Conservation (phyloP, 2,888 invertebrate genomes). For the Steinernema carpocapsae region DNA sequence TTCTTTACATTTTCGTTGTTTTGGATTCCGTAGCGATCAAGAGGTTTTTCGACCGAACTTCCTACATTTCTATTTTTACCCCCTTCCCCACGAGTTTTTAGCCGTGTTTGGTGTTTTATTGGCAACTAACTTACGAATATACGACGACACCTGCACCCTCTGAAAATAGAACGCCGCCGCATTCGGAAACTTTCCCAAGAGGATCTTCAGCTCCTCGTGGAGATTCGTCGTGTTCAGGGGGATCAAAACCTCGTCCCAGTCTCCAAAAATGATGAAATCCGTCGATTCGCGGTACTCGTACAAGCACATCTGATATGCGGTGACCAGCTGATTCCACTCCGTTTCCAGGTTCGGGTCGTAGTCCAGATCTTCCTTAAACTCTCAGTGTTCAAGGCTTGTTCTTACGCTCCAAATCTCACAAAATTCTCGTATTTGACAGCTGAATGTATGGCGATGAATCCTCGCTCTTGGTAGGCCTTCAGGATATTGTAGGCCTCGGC, state of each 20-base stretch:
- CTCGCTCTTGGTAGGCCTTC: conserved; percentile 30
- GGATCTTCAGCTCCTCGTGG: background rate
- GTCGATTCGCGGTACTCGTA: conserved; percentile 37
- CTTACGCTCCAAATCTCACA: background rate
- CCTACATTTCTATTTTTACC: too few species aligned
- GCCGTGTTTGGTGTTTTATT: too few species aligned
- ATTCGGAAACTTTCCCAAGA: background rate
- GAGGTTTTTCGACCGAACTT: too few species aligned
- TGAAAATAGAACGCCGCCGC: conserved; percentile 36
- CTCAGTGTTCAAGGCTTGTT: background rate
- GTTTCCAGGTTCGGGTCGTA: conserved; percentile 35
- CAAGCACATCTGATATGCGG: conserved; percentile 25
- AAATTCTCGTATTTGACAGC: conserved; percentile 26
- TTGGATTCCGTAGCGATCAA: too few species aligned
- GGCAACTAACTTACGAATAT: background rate
- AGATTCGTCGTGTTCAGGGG: conserved; percentile 26
- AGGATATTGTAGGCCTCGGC: conserved; percentile 30
- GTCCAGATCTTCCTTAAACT: background rate
- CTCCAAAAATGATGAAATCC: conserved; percentile 38
- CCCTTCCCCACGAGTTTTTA: too few species aligned
- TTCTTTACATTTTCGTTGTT: too few species aligned
- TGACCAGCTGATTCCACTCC: conserved; percentile 21
- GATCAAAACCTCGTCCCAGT: conserved; percentile 37
- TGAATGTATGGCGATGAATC: conserved; percentile 29
- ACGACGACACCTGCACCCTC: conserved; percentile 7